phyloP scores from a whole-genome alignment of 2,797 vertebrate genomes.

The Gadopsis bispinosus region DNA sequence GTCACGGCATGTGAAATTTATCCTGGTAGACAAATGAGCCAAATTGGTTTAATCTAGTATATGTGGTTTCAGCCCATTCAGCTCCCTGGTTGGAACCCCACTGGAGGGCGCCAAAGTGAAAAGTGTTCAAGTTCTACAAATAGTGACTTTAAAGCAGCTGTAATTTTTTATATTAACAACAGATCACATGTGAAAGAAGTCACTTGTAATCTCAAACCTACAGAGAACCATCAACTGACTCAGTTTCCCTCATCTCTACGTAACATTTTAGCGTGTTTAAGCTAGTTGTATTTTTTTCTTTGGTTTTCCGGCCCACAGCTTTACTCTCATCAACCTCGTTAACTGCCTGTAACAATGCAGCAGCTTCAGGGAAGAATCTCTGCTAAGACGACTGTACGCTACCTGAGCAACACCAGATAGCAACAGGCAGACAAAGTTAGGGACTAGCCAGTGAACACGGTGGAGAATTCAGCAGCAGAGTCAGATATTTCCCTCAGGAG shows the following conservation, averaged over 20 bases:
- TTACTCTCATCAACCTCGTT: neutral
- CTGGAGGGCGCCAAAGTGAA: neutral
- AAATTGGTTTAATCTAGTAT: neutral
- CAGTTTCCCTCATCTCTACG: neutral
- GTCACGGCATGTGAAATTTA: neutral
- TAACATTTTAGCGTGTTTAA: neutral
- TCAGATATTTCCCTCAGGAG: too few relatives aligned
- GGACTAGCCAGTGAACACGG: neutral
- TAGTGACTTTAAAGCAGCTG: neutral
- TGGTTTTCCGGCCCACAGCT: neutral
- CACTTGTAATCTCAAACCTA: neutral
- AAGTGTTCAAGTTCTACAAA: neutral
- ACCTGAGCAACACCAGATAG: neutral
- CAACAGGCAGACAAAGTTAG: neutral
- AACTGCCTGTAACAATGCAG: neutral
- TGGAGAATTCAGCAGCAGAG: neutral
- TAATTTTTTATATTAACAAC: neutral
- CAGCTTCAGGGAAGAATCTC: neutral
- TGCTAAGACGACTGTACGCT: neutral
- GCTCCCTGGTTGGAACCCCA: neutral
- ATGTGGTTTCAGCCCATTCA: neutral
- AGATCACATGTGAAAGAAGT: neutral
- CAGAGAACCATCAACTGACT: neutral
- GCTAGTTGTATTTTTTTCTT: neutral
- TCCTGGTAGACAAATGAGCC: neutral